A percentile compares a stretch with the other conserved stretches of the same genome.
These are phyloP conservation scores for Scaptomyza montana DNA, from an alignment of 1,140 invertebrate species.

Conservation along the genomic window DNA sequence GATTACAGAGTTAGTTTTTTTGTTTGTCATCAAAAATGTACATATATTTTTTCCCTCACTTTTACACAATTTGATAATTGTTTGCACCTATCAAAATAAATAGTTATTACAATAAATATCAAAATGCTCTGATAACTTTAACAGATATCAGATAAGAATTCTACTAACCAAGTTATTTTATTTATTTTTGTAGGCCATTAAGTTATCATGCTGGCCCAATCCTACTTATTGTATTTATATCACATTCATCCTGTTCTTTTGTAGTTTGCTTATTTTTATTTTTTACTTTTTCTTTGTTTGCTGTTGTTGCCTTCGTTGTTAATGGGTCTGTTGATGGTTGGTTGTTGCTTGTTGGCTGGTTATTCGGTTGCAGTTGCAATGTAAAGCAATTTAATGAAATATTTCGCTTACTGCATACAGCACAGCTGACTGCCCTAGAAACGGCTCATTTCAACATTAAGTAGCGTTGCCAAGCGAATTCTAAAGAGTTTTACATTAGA, in stretches of 20 bases:
- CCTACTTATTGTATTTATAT: conserved; percentile 15
- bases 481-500: conserved; percentile 51
- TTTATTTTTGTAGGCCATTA: conserved; percentile 4
- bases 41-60: no score
- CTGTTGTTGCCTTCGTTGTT: conserved; percentile 36
- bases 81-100: no score
- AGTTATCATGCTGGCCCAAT: not conserved
- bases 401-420: conserved; percentile 32
- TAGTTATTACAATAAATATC: no score
- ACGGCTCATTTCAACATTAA: conserved; percentile 1
- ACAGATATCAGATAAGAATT: no score
- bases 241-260: not conserved
- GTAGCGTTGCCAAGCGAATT: not conserved
- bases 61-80: no score
- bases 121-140: no score
- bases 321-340: conserved; percentile 48
- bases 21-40: no score
- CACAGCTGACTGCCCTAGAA: conserved; percentile 7
- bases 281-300: conserved; percentile 5
- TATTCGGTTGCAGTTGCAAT: conserved; percentile 36
- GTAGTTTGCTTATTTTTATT: conserved; percentile 2
- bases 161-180: not conserved
- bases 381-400: conserved; percentile 50
- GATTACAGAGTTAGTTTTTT: no score
- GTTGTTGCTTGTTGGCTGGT: conserved; percentile 27